phyloP scores from a whole-genome alignment of 2,888 invertebrate species.

The Rhodophaea formosa region DNA sequence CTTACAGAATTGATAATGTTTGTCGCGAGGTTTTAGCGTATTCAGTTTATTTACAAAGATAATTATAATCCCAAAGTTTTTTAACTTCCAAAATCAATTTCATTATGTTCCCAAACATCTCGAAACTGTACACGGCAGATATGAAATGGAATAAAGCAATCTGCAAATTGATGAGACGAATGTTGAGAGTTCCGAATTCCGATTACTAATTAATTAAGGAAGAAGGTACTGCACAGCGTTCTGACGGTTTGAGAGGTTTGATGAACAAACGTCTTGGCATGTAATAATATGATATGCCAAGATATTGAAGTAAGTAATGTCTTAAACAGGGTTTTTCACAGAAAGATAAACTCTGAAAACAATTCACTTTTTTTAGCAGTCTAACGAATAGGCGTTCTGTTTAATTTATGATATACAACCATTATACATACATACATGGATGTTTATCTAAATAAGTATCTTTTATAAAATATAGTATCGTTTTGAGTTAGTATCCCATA shows the following conservation, averaged over 20 bases:
- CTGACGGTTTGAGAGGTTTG: not conserved
- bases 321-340: not conserved
- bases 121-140: not conserved
- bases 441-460: too few species aligned
- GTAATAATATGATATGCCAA: not conserved
- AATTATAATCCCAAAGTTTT: not conserved
- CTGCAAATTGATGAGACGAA: constrained; percentile 10
- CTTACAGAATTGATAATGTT: too few species aligned
- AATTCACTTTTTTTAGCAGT: too few species aligned
- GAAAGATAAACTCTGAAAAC: too few species aligned
- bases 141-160: constrained; percentile 2
- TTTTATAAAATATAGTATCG: too few species aligned
- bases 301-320: too few species aligned
- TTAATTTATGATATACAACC: too few species aligned
- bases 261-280: not conserved
- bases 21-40: too few species aligned
- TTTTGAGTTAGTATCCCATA: too few species aligned
- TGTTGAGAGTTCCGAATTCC: not conserved
- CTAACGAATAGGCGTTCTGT: too few species aligned
- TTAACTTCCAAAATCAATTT: constrained; percentile 6
- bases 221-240: not conserved
- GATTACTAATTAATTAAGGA: constrained; percentile 12
- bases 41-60: too few species aligned
- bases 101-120: constrained; percentile 9
- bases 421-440: too few species aligned